phyloP scores from a whole-genome alignment of 2,113 vertebrate genomes.

The Cephalopterus ornatus region DNA sequence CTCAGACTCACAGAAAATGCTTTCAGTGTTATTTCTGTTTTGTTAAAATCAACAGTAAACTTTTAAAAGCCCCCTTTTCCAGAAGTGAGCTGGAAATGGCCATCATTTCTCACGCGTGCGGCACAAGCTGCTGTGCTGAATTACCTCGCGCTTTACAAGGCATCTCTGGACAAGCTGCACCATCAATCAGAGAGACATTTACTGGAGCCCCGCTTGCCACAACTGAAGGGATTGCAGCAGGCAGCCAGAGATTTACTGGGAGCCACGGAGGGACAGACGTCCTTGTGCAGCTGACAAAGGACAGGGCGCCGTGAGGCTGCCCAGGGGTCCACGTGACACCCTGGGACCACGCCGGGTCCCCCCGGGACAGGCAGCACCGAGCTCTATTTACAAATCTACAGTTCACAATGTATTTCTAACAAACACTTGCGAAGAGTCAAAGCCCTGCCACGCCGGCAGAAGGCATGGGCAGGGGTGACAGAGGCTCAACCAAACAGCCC shows the following conservation, averaged over 20 bases:
- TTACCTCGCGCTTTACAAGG: slow-evolving; percentile 46
- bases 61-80: background rate
- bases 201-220: slow-evolving; percentile 28
- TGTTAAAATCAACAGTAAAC: slow-evolving; percentile 57
- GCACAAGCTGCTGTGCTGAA: slow-evolving; percentile 31
- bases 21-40: slow-evolving; percentile 12
- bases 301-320: background rate
- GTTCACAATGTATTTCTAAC: accelerated
- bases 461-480: accelerated
- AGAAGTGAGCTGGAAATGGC: slow-evolving; percentile 10
- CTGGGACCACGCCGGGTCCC: accelerated
- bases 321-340: background rate
- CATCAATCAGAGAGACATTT: slow-evolving; percentile 63
- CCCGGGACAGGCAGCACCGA: background rate
- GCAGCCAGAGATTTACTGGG: slow-evolving; percentile 32
- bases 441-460: background rate
- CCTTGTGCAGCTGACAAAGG: background rate
- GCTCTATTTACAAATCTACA: accelerated
- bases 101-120: slow-evolving; percentile 7
- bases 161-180: slow-evolving; percentile 3
- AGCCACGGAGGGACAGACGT: background rate
- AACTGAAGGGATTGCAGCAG: background rate
- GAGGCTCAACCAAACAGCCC: background rate
- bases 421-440: background rate
- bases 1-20: background rate